Percentiles rank a stretch among this genome's conserved stretches.
Evolutionary conservation across 37 sponge, comb jelly and placozoan genomes (phyloP).

Genomic region (Aphrocallistes beatrix): DNA sequence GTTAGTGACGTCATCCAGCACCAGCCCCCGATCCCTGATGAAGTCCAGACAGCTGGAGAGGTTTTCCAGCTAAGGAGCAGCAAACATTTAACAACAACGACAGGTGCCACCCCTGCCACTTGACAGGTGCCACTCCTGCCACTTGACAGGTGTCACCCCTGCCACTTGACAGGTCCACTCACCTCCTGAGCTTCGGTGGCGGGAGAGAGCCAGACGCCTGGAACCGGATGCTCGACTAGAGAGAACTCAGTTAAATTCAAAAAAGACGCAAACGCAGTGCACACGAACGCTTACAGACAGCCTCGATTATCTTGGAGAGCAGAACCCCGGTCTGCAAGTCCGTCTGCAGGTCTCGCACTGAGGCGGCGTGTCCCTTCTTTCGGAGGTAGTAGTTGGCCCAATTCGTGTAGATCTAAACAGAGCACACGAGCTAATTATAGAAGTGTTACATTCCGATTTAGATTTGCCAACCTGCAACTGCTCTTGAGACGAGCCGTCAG

Average conservation of each 20-base stretch:
- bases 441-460: background rate
- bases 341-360: background rate
- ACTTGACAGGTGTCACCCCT: no score
- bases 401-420: conserved; percentile 44
- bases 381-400: conserved; percentile 58
- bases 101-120: no score
- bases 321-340: background rate
- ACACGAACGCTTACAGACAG: conserved; percentile 13
- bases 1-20: background rate
- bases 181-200: background rate
- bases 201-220: background rate
- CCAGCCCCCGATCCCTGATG: background rate
- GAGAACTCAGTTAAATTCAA: background rate
- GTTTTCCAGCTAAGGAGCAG: background rate
- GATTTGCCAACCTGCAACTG: background rate
- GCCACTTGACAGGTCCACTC: no score
- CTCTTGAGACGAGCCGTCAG: background rate
- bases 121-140: no score
- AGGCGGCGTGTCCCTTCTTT: conserved; percentile 24
- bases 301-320: background rate
- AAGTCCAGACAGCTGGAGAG: background rate
- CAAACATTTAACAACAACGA: background rate
- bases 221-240: background rate
- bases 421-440: background rate
- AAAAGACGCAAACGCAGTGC: background rate